phyloP scores from a whole-genome alignment of 1,140 invertebrate genomes.

The Drosophila cardini region DNA sequence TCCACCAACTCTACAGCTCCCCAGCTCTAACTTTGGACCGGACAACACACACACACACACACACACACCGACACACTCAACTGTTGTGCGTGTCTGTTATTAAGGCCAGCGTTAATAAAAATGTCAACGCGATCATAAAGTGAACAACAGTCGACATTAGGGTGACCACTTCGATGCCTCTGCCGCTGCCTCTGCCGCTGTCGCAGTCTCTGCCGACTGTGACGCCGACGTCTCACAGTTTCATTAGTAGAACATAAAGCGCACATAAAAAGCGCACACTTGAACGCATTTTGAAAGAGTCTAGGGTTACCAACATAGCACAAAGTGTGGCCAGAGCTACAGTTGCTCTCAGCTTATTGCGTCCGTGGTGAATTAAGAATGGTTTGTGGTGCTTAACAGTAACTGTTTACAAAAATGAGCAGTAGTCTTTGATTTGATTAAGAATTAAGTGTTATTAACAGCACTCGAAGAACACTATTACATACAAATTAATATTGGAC shows the following conservation, averaged over 20 bases:
- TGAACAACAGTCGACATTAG: constrained; percentile 69
- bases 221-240: constrained; percentile 28
- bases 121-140: constrained; percentile 80
- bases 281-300: constrained; percentile 34
- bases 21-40: constrained; percentile 15
- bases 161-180: constrained; percentile 12
- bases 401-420: no score
- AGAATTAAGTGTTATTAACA: no score
- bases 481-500: no score
- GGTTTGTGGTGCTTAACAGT: no score
- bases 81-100: constrained; percentile 52
- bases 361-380: no score
- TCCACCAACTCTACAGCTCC: no score
- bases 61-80: not conserved
- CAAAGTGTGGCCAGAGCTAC: constrained; percentile 15
- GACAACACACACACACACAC: not conserved
- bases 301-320: constrained; percentile 45
- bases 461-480: no score
- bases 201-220: not conserved
- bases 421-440: no score
- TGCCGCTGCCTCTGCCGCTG: constrained; percentile 13
- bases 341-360: no score
- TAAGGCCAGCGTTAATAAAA: constrained; percentile 74
- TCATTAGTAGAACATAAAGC: constrained; percentile 68
- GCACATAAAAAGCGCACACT: constrained; percentile 69